Conservation (phyloP, 1,140 invertebrate genomes). For the Drusus annulatus region DNA sequence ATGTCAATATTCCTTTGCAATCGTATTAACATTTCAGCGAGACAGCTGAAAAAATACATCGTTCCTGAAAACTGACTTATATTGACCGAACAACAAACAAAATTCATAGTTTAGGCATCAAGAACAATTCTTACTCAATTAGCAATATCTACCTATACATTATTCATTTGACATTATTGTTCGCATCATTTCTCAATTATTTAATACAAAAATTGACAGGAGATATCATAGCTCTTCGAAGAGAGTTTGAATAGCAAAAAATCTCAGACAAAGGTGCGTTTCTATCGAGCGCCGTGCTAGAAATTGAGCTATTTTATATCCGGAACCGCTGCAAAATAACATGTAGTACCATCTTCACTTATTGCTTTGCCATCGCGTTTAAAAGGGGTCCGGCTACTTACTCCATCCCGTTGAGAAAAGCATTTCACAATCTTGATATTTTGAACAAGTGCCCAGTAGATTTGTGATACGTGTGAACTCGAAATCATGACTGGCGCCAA, state of each 20-base stretch:
- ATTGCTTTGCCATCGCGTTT: not conserved
- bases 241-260: no score
- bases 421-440: not conserved
- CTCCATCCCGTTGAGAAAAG: not conserved
- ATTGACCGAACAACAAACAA: no score
- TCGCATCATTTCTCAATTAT: no score
- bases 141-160: no score
- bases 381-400: not conserved
- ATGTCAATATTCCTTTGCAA: conserved; percentile 26
- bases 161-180: no score
- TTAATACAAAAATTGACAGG: no score
- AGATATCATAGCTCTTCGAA: no score
- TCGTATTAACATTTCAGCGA: not conserved
- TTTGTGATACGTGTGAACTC: not conserved
- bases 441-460: conserved; percentile 9
- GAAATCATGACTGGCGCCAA: conserved; percentile 12
- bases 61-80: no score
- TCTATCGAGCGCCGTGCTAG: not conserved
- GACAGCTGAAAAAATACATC: conserved; percentile 17
- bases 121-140: no score
- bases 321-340: not conserved
- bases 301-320: not conserved
- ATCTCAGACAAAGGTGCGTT: not conserved
- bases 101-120: no score
- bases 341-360: no score